phyloP scores from a whole-genome alignment of 2,797 vertebrate genomes.

The Acanthis flammea region DNA sequence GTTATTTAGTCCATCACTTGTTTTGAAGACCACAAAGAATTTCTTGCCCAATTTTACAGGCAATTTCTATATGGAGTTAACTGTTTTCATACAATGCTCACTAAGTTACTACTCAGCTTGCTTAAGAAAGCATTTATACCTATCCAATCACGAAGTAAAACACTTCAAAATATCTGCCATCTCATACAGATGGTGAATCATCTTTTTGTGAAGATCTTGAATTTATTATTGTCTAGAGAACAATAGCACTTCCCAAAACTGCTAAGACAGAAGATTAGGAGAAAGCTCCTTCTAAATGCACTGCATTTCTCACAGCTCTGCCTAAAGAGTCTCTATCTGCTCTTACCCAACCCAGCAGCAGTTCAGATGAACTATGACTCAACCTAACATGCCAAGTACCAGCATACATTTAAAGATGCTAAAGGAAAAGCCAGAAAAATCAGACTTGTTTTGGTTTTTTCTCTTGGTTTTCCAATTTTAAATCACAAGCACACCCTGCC shows the following conservation, averaged over 20 bases:
- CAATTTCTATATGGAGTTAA: not conserved
- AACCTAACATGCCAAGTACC: not conserved
- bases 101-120: not conserved
- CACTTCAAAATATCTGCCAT: not conserved
- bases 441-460: rapidly evolving
- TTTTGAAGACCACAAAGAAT: not conserved
- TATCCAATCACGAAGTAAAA: not conserved
- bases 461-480: not conserved
- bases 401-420: not conserved
- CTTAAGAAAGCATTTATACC: not conserved
- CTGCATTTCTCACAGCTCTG: not conserved
- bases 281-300: not conserved
- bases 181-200: not conserved
- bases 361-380: rapidly evolving
- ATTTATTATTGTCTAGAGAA: not conserved
- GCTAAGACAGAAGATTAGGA: not conserved
- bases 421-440: not conserved
- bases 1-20: not conserved
- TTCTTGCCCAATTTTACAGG: not conserved
- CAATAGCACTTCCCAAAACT: not conserved
- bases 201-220: not conserved
- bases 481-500: not conserved
- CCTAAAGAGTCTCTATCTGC: not conserved
- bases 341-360: not conserved
- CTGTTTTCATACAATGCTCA: not conserved